A percentile compares a stretch with the other conserved stretches of the same genome.
phyloP scores from a whole-genome alignment of 1,140 invertebrate genomes.

The Acromyrmex heyeri region DNA sequence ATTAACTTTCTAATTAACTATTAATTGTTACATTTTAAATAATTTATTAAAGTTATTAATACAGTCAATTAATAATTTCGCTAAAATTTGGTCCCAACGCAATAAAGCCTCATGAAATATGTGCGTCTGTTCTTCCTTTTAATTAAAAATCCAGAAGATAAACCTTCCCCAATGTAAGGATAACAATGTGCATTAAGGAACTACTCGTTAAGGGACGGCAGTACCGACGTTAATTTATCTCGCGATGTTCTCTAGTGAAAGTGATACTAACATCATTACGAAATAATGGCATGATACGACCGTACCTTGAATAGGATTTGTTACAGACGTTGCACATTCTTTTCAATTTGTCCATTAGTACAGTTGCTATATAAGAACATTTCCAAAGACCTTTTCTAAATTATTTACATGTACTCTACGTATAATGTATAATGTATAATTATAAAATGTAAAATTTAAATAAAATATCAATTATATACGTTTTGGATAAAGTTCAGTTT shows the following conservation, averaged over 20 bases:
- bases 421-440: too few species aligned
- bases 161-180: constrained; percentile 63
- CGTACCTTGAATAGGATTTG: constrained; percentile 1
- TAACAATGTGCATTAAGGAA: constrained; percentile 71
- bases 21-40: background rate
- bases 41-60: constrained; percentile 13
- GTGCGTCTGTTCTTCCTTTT: constrained; percentile 57
- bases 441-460: background rate
- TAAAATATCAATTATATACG: background rate
- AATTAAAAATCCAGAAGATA: constrained; percentile 78
- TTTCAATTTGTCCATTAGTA: background rate
- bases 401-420: background rate
- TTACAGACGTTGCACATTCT: background rate
- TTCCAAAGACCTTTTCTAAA: background rate
- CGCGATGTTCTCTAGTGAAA: constrained; percentile 67
- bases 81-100: background rate
- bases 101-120: constrained; percentile 39
- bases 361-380: background rate
- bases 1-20: background rate
- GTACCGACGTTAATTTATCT: constrained; percentile 78
- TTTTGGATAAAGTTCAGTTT: background rate
- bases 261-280: constrained; percentile 78
- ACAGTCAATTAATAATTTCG: constrained; percentile 39
- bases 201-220: constrained; percentile 67
- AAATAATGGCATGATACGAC: constrained; percentile 23